Conservation (phyloP, 2,113 vertebrate genomes). For the Kryptolebias marmoratus region DNA sequence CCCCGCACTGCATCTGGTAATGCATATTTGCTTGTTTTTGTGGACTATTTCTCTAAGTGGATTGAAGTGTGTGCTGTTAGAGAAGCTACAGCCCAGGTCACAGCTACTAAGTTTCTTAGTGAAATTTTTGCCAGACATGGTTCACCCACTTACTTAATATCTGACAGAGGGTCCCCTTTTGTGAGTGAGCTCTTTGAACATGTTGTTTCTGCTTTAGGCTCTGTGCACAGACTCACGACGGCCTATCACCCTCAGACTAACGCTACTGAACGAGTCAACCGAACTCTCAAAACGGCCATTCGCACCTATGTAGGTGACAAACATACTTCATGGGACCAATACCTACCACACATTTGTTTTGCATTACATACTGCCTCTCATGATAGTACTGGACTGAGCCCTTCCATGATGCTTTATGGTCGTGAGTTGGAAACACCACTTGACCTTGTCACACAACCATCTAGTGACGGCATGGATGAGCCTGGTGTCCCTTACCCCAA, state of each 20-base stretch:
- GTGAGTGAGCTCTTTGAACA: background rate
- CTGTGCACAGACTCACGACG: background rate
- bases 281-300: background rate
- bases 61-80: background rate
- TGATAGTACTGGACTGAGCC: background rate
- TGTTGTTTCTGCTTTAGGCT: background rate
- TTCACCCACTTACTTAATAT: background rate
- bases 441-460: background rate
- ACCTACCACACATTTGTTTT: background rate
- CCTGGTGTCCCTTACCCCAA: background rate
- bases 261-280: background rate
- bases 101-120: background rate
- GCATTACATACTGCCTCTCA: background rate
- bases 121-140: background rate
- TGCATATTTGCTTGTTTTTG: background rate
- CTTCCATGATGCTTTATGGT: slow-evolving; percentile 9
- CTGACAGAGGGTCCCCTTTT: background rate
- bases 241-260: background rate
- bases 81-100: background rate
- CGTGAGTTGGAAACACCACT: background rate
- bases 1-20: background rate
- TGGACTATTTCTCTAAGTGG: background rate
- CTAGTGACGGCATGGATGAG: background rate
- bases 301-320: background rate
- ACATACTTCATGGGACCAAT: background rate